A percentile compares a stretch with the other conserved stretches of the same genome.
Evolutionary conservation across 2,113 vertebrate genomes (phyloP).

Genomic region (Pseudopipra pipra): DNA sequence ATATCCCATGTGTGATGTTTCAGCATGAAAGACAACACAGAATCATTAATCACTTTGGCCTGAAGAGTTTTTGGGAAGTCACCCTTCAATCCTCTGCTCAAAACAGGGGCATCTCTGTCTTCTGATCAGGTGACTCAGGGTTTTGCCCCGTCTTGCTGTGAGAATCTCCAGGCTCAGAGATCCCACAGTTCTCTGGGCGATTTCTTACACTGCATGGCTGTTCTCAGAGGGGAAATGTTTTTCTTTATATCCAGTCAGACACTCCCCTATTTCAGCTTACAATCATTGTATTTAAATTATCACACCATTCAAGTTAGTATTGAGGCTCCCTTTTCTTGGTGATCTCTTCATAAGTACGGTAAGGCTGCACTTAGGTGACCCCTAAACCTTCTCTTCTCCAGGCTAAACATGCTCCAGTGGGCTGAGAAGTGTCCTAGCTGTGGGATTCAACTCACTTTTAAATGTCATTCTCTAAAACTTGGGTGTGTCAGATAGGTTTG

Average conservation of each 20-base stretch:
- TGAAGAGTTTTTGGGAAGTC: neutral
- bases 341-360: neutral
- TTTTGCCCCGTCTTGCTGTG: accelerated
- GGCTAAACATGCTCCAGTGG: neutral
- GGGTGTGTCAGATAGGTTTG: neutral
- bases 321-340: neutral
- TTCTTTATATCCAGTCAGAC: neutral
- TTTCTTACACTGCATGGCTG: neutral
- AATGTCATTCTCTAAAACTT: neutral
- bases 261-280: neutral
- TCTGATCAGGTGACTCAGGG: neutral
- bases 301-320: neutral
- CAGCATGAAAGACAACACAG: neutral
- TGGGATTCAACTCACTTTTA: neutral
- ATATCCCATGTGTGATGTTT: accelerated
- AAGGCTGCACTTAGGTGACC: neutral
- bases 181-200: neutral
- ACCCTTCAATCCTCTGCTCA: neutral
- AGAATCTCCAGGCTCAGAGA: neutral
- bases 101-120: neutral
- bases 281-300: neutral
- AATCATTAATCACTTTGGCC: neutral
- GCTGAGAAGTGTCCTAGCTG: neutral
- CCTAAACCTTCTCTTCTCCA: neutral
- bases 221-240: neutral